Evolutionary conservation across 2,888 invertebrate genomes (phyloP).

Genomic region (Metopia argyrocephala): DNA sequence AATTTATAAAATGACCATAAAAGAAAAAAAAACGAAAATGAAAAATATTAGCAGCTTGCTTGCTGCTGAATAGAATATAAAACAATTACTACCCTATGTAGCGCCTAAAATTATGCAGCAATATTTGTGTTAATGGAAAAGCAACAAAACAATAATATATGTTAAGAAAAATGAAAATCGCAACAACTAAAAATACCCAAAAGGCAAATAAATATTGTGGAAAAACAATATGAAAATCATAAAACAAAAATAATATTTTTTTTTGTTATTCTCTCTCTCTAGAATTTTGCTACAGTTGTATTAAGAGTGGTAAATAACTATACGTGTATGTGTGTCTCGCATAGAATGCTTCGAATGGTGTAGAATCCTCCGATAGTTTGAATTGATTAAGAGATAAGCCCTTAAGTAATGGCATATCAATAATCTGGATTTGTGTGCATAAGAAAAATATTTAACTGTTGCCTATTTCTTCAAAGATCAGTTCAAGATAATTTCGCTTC

Average conservation of each 20-base stretch:
- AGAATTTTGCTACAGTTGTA: neutral
- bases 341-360: too few species aligned
- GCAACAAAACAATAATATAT: neutral
- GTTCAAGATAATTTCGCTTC: too few species aligned
- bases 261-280: neutral
- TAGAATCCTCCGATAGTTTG: too few species aligned
- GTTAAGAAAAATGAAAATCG: neutral
- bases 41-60: neutral
- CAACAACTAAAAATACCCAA: constrained; percentile 30
- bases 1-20: constrained; percentile 52
- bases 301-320: neutral
- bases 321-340: neutral
- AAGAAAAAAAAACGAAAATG: neutral
- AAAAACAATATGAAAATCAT: constrained; percentile 50
- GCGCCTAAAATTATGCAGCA: constrained; percentile 50
- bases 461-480: too few species aligned
- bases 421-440: too few species aligned
- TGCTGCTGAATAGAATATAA: neutral
- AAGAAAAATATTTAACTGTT: too few species aligned
- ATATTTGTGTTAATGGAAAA: neutral
- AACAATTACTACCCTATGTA: constrained; percentile 50
- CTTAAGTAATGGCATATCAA: too few species aligned
- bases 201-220: constrained; percentile 36
- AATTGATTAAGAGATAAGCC: too few species aligned
- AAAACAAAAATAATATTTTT: constrained; percentile 20